Evolutionary conservation across 2,888 invertebrate genomes (phyloP).

Genomic region (Lasioglossum lativentre): DNA sequence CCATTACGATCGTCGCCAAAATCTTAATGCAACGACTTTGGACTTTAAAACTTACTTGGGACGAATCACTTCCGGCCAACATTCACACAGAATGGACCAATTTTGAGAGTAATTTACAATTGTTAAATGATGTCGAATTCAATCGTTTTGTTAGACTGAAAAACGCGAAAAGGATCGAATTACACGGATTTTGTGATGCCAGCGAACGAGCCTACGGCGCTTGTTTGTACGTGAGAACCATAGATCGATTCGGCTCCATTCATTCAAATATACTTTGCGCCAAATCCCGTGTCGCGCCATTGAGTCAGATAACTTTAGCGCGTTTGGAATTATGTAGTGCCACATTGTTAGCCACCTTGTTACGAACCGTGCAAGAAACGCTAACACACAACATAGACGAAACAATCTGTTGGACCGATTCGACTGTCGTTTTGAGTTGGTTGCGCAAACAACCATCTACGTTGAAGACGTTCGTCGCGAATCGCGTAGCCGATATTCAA

Average conservation of each 20-base stretch:
- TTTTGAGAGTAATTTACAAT: neutral
- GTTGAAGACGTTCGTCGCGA: slow-evolving; percentile 15
- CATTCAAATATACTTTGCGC: neutral
- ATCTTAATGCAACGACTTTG: slow-evolving; percentile 29
- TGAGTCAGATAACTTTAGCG: slow-evolving; percentile 2
- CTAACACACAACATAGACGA: neutral
- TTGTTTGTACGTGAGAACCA: neutral
- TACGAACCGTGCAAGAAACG: neutral
- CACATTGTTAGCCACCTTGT: neutral
- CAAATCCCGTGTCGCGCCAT: slow-evolving; percentile 12
- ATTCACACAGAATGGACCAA: neutral
- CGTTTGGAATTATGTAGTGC: too few species aligned
- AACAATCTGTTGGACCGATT: slow-evolving; percentile 1
- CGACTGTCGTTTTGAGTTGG: neutral
- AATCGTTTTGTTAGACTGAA: too few species aligned
- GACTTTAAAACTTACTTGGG: neutral
- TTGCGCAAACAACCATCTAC: neutral
- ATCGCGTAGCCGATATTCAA: slow-evolving; percentile 13
- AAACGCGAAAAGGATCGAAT: neutral
- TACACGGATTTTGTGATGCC: slow-evolving; percentile 20
- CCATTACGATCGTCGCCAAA: slow-evolving; percentile 12
- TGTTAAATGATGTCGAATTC: too few species aligned
- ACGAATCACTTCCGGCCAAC: too few species aligned
- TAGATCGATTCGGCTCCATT: rapidly evolving
- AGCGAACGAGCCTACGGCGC: slow-evolving; percentile 14